Evolutionary conservation across 1,140 invertebrate species (phyloP).

Genomic region (Leptestheria dahalacensis): DNA sequence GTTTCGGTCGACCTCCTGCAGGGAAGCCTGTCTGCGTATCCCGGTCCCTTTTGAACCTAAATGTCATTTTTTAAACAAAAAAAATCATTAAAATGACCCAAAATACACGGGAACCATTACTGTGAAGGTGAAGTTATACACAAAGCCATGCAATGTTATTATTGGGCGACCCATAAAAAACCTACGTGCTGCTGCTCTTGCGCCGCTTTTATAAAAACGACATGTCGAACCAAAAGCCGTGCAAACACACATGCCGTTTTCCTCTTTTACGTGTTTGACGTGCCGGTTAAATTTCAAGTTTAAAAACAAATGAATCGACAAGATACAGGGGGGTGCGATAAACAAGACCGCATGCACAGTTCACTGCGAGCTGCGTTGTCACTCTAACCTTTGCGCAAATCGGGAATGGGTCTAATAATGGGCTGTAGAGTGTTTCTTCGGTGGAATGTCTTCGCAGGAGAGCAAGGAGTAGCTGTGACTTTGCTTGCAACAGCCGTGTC

Average conservation of each 20-base stretch:
- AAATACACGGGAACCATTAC: too few species aligned
- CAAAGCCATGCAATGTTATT: too few species aligned
- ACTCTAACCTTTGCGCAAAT: conserved; percentile 18
- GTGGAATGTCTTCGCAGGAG: conserved; percentile 6
- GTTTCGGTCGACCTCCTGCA: conserved; percentile 12
- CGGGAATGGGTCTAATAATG: conserved; percentile 19
- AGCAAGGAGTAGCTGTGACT: neutral
- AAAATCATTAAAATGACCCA: neutral
- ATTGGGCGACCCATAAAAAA: too few species aligned
- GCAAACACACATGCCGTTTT: too few species aligned
- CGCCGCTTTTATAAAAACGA: too few species aligned
- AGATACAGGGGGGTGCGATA: conserved; percentile 16
- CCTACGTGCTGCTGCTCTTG: too few species aligned
- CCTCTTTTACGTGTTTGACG: too few species aligned
- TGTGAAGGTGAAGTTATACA: too few species aligned
- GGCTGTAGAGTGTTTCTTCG: conserved; percentile 6
- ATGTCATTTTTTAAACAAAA: neutral
- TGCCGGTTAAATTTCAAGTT: too few species aligned
- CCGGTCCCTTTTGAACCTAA: neutral
- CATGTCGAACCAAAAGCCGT: too few species aligned
- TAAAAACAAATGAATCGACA: neutral
- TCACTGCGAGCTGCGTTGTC: neutral
- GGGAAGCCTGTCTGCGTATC: conserved; percentile 13
- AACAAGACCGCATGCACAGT: neutral
- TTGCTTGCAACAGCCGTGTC: conserved; percentile 6